Evolutionary conservation across 1,140 invertebrate genomes (phyloP), one percentile per base, ranked within the genome.

Genomic region (Acromyrmex echinatior): DNA sequence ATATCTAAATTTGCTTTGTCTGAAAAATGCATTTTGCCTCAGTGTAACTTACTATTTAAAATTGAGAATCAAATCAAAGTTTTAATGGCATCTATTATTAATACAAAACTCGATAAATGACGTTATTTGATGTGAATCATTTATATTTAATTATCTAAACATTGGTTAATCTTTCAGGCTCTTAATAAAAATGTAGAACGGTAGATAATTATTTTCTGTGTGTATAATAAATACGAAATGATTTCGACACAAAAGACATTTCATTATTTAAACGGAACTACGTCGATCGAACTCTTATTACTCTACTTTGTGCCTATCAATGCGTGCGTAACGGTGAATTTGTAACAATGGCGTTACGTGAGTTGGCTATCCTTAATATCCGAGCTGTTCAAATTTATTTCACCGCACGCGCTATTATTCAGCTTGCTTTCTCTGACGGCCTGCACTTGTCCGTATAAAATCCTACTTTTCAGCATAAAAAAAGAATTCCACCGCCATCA

Each of bases 371-470:
- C 60, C 39, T 71, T 58, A 71, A 49, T 45, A 71, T 81, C 25
- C 51, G 35, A 56, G 51, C 79, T 58, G 25, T 18, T 21, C 58
- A 14, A 77, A 85, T 85, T 77, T 85, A 85, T 85, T 77, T 65
- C 71, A 25, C 58, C 39, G 53, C 39, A 39, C 56, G 14, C 56
- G 28, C 58, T n/a, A 81, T 81, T 81, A 71, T 81, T 60, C 60
- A 63, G 21, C 71, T 0, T n/a, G 60, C 81, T 63, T 53, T 85
- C 58, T 85, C 71, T n/a, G 5, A 28, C 45, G 56, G 25, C 18
- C 31, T 6, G 45, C 51, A 77, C 62, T 85, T 77, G 60, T 85
- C 81, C 49, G 58, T 49, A 63, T 85, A 85, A 85, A 85, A 85
- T 58, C 31, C 58, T 65, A 51, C 31, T 77, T 85, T 85, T 77